These are phyloP conservation scores for Cyprinella venusta DNA, from an alignment of 2,797 vertebrate genomes.

Conservation along the genomic window DNA sequence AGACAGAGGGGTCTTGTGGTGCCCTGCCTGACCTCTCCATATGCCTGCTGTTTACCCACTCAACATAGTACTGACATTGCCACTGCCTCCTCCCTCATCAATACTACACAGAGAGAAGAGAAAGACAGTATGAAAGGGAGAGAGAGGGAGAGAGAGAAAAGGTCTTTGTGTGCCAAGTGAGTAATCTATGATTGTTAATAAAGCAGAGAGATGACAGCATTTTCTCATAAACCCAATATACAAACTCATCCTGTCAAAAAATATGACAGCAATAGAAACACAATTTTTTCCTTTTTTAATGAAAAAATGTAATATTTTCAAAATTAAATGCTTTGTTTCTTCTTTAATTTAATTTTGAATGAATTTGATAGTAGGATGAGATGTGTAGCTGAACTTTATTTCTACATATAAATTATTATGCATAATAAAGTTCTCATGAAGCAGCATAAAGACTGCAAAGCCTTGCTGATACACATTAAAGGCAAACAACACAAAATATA, in stretches of 20 bases:
- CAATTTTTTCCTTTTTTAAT: slow-evolving; percentile 41
- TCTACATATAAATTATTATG: slow-evolving; percentile 57
- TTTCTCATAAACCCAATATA: slow-evolving; percentile 41
- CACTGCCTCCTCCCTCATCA: slow-evolving; percentile 67
- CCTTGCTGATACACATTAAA: slow-evolving; percentile 16
- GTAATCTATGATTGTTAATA: slow-evolving; percentile 55
- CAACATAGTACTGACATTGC: slow-evolving; percentile 40
- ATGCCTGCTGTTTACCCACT: slow-evolving; percentile 48
- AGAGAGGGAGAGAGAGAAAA: slow-evolving; percentile 59
- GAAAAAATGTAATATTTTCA: slow-evolving; percentile 33
- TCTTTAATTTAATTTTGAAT: slow-evolving; percentile 51
- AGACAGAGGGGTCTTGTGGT: slow-evolving; percentile 33
- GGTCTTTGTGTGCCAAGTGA: slow-evolving; percentile 55
- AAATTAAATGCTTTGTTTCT: slow-evolving; percentile 46
- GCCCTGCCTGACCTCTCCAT: slow-evolving; percentile 50
- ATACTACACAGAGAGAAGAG: slow-evolving; percentile 70
- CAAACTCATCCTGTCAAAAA: slow-evolving; percentile 36
- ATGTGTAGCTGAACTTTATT: slow-evolving; percentile 52
- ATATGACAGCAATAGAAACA: slow-evolving; percentile 21
- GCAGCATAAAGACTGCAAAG: slow-evolving; percentile 40
- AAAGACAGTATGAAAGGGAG: slow-evolving; percentile 82
- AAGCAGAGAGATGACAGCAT: slow-evolving; percentile 41
- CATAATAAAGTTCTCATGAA: slow-evolving; percentile 53
- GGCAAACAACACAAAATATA: slow-evolving; percentile 8
- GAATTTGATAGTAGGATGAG: slow-evolving; percentile 59